phyloP scores from a whole-genome alignment of 2,888 invertebrate genomes.

The Trichopoda pennipes region DNA sequence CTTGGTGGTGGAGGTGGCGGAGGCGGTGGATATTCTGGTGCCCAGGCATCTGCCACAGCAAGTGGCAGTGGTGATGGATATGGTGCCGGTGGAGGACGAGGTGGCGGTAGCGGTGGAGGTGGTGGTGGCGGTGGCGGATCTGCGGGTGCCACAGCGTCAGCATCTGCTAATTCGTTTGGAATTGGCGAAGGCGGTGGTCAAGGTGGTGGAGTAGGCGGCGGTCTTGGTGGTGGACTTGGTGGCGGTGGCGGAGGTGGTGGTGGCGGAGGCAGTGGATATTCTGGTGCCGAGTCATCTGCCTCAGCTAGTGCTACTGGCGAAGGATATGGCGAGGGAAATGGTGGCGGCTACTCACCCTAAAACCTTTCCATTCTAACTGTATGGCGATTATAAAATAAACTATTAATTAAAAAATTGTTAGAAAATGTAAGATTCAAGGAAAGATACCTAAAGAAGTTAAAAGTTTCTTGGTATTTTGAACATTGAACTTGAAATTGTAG shows the following conservation, averaged over 20 bases:
- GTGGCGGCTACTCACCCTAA: neutral
- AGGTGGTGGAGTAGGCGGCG: slow-evolving; percentile 18
- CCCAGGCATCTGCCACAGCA: no score
- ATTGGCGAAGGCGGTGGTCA: slow-evolving; percentile 45
- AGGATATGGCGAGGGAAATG: slow-evolving; percentile 16
- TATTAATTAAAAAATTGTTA: no score
- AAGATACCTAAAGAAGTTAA: no score
- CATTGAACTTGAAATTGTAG: no score
- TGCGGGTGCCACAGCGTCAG: neutral
- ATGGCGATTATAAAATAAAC: no score
- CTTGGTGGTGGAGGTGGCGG: slow-evolving; percentile 39
- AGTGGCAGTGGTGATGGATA: slow-evolving; percentile 31
- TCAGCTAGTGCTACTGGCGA: slow-evolving; percentile 17
- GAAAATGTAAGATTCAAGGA: no score
- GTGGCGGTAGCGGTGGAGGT: slow-evolving; percentile 39
- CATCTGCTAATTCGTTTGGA: neutral
- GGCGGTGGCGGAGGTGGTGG: slow-evolving; percentile 20
- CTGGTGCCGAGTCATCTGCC: neutral
- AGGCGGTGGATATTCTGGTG: slow-evolving; percentile 7
- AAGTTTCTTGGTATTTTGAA: no score
- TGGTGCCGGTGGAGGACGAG: slow-evolving; percentile 7
- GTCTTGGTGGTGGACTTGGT: slow-evolving; percentile 10
- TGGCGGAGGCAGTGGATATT: slow-evolving; percentile 19
- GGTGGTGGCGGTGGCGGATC: neutral
- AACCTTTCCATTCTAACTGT: neutral